Percentiles rank a stretch among this genome's conserved stretches.
Evolutionary conservation across 1,140 invertebrate genomes (phyloP).

Genomic region (Metaphire vulgaris): DNA sequence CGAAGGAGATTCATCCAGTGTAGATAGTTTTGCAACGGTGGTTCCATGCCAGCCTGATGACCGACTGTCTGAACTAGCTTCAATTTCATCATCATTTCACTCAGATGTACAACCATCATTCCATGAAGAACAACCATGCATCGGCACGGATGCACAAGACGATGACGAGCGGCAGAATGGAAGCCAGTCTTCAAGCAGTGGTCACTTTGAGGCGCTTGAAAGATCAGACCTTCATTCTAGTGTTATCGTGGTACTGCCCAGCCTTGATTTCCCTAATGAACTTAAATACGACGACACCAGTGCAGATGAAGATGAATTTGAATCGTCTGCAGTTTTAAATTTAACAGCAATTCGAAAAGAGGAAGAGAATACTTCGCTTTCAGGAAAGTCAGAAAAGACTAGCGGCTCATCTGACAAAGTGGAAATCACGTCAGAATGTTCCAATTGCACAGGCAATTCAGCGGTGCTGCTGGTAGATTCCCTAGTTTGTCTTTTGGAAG

Average conservation of each 20-base stretch:
- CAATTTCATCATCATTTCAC: slow-evolving; percentile 53
- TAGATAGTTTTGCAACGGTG: slow-evolving; percentile 72
- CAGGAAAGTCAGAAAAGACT: slow-evolving; percentile 18
- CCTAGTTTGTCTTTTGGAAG: slow-evolving; percentile 3
- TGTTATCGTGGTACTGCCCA: neutral
- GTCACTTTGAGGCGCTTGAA: slow-evolving; percentile 44
- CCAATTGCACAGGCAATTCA: slow-evolving; percentile 13
- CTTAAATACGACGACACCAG: slow-evolving; percentile 8
- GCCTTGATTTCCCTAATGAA: neutral
- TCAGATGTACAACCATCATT: slow-evolving; percentile 44
- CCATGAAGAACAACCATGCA: slow-evolving; percentile 50
- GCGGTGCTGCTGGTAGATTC: slow-evolving; percentile 10
- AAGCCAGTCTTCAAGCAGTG: slow-evolving; percentile 57
- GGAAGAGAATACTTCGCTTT: slow-evolving; percentile 12
- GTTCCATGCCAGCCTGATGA: slow-evolving; percentile 59
- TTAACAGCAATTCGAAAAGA: slow-evolving; percentile 20
- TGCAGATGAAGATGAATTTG: slow-evolving; percentile 2
- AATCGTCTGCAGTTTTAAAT: neutral
- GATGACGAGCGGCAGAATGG: slow-evolving; percentile 66
- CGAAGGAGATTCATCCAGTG: slow-evolving; percentile 65
- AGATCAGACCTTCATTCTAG: slow-evolving; percentile 36
- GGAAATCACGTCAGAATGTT: slow-evolving; percentile 1
- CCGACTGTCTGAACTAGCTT: slow-evolving; percentile 47
- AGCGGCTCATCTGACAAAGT: slow-evolving; percentile 15
- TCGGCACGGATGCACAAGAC: slow-evolving; percentile 71